Evolutionary conservation across 2,888 invertebrate genomes (phyloP).

Genomic region (Meliscaeva auricollis): DNA sequence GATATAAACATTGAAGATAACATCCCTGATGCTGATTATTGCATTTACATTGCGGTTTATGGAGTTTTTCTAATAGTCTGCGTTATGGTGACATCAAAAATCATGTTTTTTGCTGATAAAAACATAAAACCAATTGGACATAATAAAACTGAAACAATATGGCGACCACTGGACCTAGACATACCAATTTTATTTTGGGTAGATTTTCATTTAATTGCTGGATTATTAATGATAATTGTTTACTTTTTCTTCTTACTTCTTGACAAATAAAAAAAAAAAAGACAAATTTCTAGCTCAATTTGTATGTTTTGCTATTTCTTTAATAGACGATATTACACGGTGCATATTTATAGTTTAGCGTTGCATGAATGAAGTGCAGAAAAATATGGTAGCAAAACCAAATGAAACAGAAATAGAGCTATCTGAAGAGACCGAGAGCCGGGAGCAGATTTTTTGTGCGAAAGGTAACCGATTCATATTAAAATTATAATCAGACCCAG

Average conservation of each 20-base stretch:
- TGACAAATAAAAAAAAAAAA: background rate
- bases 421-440: too few relatives aligned
- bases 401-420: too few relatives aligned
- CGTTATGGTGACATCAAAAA: background rate
- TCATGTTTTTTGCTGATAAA: background rate
- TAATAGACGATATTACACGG: too few relatives aligned
- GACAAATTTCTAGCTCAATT: too few relatives aligned
- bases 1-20: background rate
- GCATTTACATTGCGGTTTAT: conserved; percentile 1
- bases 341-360: too few relatives aligned
- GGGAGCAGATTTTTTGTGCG: too few relatives aligned
- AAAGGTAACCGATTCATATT: too few relatives aligned
- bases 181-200: conserved; percentile 26
- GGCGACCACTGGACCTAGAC: background rate
- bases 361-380: too few relatives aligned
- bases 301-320: too few relatives aligned
- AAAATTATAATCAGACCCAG: too few relatives aligned
- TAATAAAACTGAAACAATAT: background rate
- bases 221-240: background rate
- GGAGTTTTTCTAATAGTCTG: conserved; percentile 11
- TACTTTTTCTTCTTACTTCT: conserved; percentile 3
- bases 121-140: background rate
- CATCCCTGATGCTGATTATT: background rate
- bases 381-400: too few relatives aligned
- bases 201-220: conserved; percentile 20